Evolutionary conservation across 2,888 invertebrate species (phyloP).

Genomic region (Coelogynopora nodosa): DNA sequence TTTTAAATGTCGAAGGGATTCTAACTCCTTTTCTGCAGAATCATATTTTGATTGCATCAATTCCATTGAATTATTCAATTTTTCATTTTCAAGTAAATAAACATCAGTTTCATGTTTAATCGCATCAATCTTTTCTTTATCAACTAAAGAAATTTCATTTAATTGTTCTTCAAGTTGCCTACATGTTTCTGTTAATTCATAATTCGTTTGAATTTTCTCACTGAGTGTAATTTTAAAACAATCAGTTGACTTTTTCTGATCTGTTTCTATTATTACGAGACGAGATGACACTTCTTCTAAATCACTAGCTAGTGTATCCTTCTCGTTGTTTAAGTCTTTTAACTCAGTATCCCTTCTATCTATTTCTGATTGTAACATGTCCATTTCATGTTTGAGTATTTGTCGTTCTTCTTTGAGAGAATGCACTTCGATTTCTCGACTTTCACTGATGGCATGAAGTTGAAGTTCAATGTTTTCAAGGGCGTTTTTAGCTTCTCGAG

Average conservation of each 20-base stretch:
- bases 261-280: background rate
- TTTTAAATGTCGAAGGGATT: background rate
- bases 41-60: background rate
- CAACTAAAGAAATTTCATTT: background rate
- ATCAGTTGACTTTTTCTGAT: conserved; percentile 4
- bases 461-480: conserved; percentile 31
- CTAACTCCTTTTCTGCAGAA: background rate
- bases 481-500: conserved; percentile 33
- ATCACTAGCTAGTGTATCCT: background rate
- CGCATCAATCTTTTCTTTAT: background rate
- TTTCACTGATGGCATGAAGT: background rate
- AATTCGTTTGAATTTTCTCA: background rate
- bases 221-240: background rate
- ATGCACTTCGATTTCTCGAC: background rate
- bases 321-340: background rate
- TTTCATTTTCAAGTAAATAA: background rate
- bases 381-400: conserved; percentile 11
- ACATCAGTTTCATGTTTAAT: too few relatives aligned
- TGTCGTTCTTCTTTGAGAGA: conserved; percentile 5
- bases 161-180: conserved; percentile 28
- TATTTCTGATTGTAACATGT: background rate
- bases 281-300: background rate
- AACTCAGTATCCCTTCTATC: background rate
- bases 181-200: conserved; percentile 15
- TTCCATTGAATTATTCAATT: background rate